These are phyloP conservation scores for Clanis bilineata DNA, from an alignment of 2,888 invertebrate species.

Conservation along the genomic window DNA sequence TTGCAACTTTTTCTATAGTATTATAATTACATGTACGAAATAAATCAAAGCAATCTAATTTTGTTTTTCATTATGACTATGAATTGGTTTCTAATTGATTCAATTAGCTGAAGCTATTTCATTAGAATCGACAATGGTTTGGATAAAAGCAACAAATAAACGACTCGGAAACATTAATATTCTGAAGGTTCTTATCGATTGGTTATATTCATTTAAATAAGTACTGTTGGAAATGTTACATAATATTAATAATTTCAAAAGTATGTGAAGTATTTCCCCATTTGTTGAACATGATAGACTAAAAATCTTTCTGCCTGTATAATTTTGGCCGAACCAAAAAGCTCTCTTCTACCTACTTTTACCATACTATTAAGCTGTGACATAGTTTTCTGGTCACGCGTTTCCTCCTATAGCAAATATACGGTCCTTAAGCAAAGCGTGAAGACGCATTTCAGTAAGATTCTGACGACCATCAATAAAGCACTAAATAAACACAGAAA, in stretches of 20 bases:
- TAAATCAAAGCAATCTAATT: constrained; percentile 19
- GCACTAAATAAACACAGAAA: too few relatives aligned
- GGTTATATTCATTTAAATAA: constrained; percentile 10
- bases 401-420: too few relatives aligned
- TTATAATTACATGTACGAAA: constrained; percentile 18
- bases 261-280: neutral
- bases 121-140: constrained; percentile 4
- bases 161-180: constrained; percentile 14
- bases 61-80: constrained; percentile 13
- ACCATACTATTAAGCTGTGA: too few relatives aligned
- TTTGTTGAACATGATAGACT: too few relatives aligned
- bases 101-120: constrained; percentile 10
- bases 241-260: too few relatives aligned
- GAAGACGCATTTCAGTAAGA: too few relatives aligned
- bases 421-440: too few relatives aligned
- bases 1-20: constrained; percentile 31
- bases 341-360: too few relatives aligned
- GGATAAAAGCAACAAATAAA: constrained; percentile 15
- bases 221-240: neutral
- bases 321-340: too few relatives aligned
- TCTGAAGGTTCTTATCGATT: neutral
- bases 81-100: constrained; percentile 12
- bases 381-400: too few relatives aligned
- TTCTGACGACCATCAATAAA: too few relatives aligned
- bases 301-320: too few relatives aligned